A percentile compares a stretch with the other conserved stretches of the same genome.
These are phyloP conservation scores for Nothura maculosa DNA, from an alignment of 2,797 vertebrate genomes.

Conservation along the genomic window DNA sequence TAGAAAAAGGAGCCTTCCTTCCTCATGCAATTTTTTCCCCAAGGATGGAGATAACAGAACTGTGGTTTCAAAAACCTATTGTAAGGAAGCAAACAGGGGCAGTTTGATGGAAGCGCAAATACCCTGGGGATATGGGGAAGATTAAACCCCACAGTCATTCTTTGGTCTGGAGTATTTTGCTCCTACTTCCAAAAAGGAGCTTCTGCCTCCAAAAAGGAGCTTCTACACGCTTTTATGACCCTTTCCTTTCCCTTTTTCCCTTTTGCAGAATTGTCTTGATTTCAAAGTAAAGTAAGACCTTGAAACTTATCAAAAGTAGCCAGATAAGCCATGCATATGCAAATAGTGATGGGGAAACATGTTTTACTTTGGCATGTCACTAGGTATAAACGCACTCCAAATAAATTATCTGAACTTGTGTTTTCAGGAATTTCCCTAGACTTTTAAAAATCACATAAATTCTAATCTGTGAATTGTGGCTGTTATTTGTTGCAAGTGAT, in stretches of 20 bases:
- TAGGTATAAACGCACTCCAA: not conserved
- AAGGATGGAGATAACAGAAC: not conserved
- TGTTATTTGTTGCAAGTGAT: not conserved
- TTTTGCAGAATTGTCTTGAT: not conserved
- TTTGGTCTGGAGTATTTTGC: not conserved
- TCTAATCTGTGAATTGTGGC: not conserved
- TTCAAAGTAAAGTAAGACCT: not conserved
- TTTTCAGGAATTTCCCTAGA: not conserved
- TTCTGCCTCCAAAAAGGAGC: not conserved
- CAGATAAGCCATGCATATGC: not conserved
- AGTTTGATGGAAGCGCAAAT: accelerated
- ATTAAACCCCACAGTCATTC: not conserved
- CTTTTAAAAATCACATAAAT: accelerated
- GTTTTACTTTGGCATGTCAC: not conserved
- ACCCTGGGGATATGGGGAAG: not conserved
- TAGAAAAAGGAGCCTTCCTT: not conserved
- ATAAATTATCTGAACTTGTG: not conserved
- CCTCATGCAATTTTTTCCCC: not conserved
- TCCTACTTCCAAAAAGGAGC: not conserved
- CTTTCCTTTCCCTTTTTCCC: not conserved
- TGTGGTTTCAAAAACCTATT: not conserved
- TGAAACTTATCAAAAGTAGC: not conserved
- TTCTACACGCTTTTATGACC: not conserved
- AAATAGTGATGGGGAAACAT: not conserved
- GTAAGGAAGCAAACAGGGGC: not conserved